Base-by-base conservation (phyloP, 2,113 vertebrate genomes). In the Brevimyrus niger region DNA sequence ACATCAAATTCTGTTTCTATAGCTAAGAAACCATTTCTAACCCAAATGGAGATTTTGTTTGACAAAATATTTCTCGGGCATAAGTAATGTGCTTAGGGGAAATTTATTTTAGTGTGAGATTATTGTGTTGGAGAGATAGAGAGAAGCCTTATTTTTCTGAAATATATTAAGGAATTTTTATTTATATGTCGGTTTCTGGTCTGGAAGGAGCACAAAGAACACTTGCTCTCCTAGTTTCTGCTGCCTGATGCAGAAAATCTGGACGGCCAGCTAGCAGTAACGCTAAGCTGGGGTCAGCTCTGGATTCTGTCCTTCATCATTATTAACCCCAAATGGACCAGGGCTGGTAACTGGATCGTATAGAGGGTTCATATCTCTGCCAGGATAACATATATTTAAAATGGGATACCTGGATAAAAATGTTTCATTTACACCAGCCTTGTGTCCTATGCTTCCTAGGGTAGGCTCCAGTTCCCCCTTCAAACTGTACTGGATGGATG, bases 241-340 rank as follows among this genome's bases (percentile, higher is more conserved):
- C 31, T 51, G 50, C 27, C 48, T 53, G 47, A 19, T 87, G 55
- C 87, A 17, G 21, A 65, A 27, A 27, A 8, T 27, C 91, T 93
- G 89, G 91, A 91, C 69, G 48, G 86, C 89, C 73, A 88, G 42
- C 35, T 92, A 90, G 88, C 93, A 47, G 90, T 90, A 93, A 91
- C 91, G 91, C 38, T 86, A 84, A 90, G 90, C 93, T 94, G 93
- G 92, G 94, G 92, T 93, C 92, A 92, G 91, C 88, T 91, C 93
- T 93, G 42, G 21, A 84, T 44, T 47, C 82, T 11, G 38, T 84
- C 38, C 7, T 84, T 19, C 82, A 84, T n/a, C 87, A 87, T 8
- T 87, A 80, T 92, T 90, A 92, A 90, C 93, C 85, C 38, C 8
- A 23, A 44, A 61, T 38, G 55, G 53, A n/a, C 87, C 53, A 35